Evolutionary conservation across 2,797 vertebrate genomes (phyloP).

Genomic region (Ficedula albicollis): DNA sequence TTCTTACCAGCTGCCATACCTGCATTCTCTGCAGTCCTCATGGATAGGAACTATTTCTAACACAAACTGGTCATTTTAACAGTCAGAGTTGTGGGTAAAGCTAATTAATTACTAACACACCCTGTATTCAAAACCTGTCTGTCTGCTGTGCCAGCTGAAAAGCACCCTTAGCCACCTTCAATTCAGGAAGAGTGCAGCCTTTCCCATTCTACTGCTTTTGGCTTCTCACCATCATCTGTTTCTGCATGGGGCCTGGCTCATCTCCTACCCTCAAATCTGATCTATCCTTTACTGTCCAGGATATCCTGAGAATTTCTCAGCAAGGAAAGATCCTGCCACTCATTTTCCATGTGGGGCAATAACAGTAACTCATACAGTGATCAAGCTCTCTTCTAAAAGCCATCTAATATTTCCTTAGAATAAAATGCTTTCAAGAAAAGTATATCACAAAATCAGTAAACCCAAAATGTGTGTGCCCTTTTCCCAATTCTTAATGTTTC

Average conservation of each 20-base stretch:
- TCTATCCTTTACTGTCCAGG: not conserved
- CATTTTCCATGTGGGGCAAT: not conserved
- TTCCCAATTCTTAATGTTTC: not conserved
- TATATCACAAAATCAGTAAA: not conserved
- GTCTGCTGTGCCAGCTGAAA: not conserved
- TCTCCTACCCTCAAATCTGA: not conserved
- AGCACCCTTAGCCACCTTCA: not conserved
- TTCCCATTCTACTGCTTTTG: not conserved
- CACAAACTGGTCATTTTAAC: not conserved
- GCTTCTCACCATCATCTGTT: not conserved
- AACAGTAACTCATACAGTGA: not conserved
- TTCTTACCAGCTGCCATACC: not conserved
- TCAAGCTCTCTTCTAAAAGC: not conserved
- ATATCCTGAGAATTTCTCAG: not conserved
- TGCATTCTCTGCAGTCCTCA: not conserved
- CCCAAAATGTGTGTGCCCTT: not conserved
- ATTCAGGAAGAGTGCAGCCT: not conserved
- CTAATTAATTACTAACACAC: not conserved
- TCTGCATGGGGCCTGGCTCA: not conserved
- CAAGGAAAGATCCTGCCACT: not conserved
- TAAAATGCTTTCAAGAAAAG: not conserved
- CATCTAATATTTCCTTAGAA: not conserved
- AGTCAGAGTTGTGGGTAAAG: not conserved
- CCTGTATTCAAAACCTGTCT: not conserved
- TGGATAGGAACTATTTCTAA: not conserved